These are phyloP conservation scores for Oreochromis tanganicae DNA, from an alignment of 2,113 vertebrate species.

Conservation along the genomic window DNA sequence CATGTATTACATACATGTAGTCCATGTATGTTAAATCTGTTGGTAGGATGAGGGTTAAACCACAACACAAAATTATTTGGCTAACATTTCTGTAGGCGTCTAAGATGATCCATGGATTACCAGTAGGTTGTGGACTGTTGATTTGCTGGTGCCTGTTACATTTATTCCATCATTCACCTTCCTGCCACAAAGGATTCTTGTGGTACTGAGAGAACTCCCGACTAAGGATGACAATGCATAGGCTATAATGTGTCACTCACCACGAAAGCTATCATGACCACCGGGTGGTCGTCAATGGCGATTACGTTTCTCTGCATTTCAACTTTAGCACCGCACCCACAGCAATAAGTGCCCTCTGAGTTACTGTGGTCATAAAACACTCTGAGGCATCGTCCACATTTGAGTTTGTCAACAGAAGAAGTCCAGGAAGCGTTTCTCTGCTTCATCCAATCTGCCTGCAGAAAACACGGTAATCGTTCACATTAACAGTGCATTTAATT, in stretches of 20 bases:
- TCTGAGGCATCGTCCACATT: neutral
- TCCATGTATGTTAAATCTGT: neutral
- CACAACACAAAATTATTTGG: neutral
- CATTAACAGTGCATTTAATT: neutral
- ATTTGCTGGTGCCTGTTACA: neutral
- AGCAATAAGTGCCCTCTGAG: neutral
- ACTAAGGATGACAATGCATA: neutral
- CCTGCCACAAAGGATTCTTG: neutral
- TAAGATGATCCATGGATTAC: neutral
- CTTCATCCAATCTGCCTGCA: neutral
- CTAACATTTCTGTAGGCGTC: neutral
- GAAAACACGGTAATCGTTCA: neutral
- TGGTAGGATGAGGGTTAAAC: neutral
- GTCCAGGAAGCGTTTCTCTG: neutral
- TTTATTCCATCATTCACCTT: neutral
- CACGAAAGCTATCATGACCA: neutral
- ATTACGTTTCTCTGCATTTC: neutral
- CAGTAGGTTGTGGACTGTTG: neutral
- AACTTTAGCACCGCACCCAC: neutral
- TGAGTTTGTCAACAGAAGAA: neutral
- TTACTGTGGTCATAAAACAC: constrained; percentile 7
- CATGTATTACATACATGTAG: neutral
- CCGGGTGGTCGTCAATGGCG: neutral
- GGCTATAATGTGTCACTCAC: neutral
- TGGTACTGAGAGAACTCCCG: neutral